Evolutionary conservation across 1,140 invertebrate species (phyloP), one percentile per base, ranked within the genome.

Genomic region (Trichonephila clavata): DNA sequence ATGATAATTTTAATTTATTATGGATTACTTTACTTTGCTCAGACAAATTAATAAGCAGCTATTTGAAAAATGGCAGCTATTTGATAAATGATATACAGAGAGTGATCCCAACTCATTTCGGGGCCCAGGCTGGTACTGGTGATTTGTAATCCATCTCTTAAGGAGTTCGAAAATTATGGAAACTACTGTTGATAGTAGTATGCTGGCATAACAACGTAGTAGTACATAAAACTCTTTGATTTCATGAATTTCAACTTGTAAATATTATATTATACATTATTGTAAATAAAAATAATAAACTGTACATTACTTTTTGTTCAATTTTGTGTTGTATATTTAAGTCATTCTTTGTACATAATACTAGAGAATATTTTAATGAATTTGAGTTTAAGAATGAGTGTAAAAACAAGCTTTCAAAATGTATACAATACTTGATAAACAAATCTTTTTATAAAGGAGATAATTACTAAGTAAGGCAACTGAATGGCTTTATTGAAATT

Each of bases 71-170:
- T 32, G 71, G 71, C 71, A 77, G 71, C 71, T 77, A 77, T 32
- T 18, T 77, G 16, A 32, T 18, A 77, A 77, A 77, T 77, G 71
- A 27, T 32, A 4, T 77, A 32, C 71, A 77, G 71, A 77, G 71
- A 77, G 71, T 77, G 71, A 77, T 77, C 32, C n/a, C 16, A 68
- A 10, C 27, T 20, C 71, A 77, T 39, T 77, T 77, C 27, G 32
- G 32, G 24, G 32, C n/a, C 86, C 86, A 39, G 60, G 86, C 86
- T 87, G 86, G 86, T 65, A 65, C 86, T 61, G 86, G 86, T 87
- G 43, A 84, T 77, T 77, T 32, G 32, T 20, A 32, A 18, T 39
- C 7, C 71, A 84, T 57, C 7, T 84, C 14, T 84, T 84, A n/a
- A 59, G 21, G 27, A 84, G 43, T 84, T 7, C 59, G 27, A 21